Base-by-base conservation (phyloP, 2,113 vertebrate species). In the Anthoscopus minutus region DNA sequence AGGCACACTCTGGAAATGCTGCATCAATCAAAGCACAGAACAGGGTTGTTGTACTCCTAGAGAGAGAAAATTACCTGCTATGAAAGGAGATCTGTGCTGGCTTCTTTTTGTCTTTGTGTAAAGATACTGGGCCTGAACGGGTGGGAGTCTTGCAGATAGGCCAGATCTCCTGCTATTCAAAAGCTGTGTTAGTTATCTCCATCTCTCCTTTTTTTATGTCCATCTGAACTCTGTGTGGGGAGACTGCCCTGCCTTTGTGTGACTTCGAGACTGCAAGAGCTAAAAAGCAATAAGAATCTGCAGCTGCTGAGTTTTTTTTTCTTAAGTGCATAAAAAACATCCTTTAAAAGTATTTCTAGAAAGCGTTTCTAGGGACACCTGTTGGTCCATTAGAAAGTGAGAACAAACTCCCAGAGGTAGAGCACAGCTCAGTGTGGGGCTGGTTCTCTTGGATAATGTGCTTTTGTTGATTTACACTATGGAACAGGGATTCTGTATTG, bases 331-430 rank as follows among this genome's bases (percentile, higher is more conserved):
- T 50, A 60, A 33, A 58, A 1, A 88, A 60, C 15, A 37, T 86
- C 35, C 67, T 92, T 81, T 83, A 86, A 93, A 92, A 92, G 62
- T 90, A 83, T 77, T 94, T 93, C 53, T 81, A 84, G 76, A 74
- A 81, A 83, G 81, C 45, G 30, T 51, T 73, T 88, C 10, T 57
- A 78, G 53, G 50, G 57, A 76, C 93, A 93, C 92, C 89, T 92
- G 94, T 89, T 93, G 72, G 86, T 82, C 44, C 61, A 76, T 89
- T 94, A 89, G 65, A 93, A 93, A 94, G 90, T 79, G 83, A 78
- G 80, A 87, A 81, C 44, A 77, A 71, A 38, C 48, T 81, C 65
- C 70, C 64, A 40, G 33, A 76, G 82, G 60, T 56, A 84, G 37
- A 70, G 48, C 56, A 45, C 31, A 78, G 76, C 89, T 73, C 85